Conservation (phyloP, 2,797 vertebrate species). For the Rhynchotus rufescens region DNA sequence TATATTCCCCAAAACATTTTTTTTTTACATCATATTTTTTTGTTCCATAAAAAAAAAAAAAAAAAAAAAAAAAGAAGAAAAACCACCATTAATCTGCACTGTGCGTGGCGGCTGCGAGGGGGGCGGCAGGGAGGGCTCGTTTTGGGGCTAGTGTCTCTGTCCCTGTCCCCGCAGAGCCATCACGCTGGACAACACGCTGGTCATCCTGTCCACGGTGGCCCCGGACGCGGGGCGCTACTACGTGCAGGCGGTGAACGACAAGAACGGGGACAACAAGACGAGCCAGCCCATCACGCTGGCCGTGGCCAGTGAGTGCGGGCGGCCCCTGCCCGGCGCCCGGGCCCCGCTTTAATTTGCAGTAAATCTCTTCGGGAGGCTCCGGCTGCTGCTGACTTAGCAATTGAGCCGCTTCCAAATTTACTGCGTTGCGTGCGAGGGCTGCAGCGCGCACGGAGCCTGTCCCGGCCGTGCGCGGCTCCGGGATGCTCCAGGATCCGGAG, state of each 20-base stretch:
- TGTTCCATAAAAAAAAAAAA: not conserved
- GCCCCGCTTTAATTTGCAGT: slow-evolving; percentile 59
- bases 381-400: slow-evolving; percentile 39
- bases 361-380: slow-evolving; percentile 35
- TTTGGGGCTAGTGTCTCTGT: no score
- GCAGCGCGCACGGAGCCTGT: not conserved
- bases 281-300: slow-evolving; percentile 92
- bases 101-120: no score
- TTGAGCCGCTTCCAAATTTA: slow-evolving; percentile 11
- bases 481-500: not conserved
- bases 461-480: rapidly evolving
- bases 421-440: not conserved
- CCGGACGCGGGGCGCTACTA: slow-evolving; percentile 95
- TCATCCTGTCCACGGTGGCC: slow-evolving; percentile 95
- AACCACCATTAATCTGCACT: not conserved
- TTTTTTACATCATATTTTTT: slow-evolving; percentile 62
- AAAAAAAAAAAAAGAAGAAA: no score
- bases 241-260: slow-evolving; percentile 96
- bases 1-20: slow-evolving; percentile 55
- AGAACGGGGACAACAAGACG: slow-evolving; percentile 98
- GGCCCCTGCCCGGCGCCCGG: not conserved
- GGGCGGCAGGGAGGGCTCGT: not conserved
- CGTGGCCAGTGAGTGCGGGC: slow-evolving; percentile 88
- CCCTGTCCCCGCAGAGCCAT: slow-evolving; percentile 85
- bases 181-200: slow-evolving; percentile 95